Conservation (phyloP, 2,113 vertebrate genomes). For the Ailuropoda melanoleuca region DNA sequence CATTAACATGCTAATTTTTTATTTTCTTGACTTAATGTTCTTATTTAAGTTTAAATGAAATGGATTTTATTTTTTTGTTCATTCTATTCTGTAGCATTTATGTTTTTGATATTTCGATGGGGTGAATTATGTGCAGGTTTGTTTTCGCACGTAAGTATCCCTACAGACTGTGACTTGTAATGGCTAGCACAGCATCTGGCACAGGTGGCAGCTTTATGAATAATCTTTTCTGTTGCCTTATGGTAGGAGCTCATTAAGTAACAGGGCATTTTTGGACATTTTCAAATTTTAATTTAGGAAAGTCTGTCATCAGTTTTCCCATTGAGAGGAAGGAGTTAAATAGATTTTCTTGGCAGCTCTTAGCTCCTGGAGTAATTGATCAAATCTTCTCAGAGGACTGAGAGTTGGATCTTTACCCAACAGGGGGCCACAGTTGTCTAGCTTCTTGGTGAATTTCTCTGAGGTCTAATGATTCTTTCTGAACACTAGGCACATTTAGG, state of each 20-base stretch:
- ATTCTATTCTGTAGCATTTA: neutral
- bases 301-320: neutral
- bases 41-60: slow-evolving; percentile 6
- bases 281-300: slow-evolving; percentile 2
- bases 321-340: slow-evolving; percentile 36
- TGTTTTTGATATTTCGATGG: neutral
- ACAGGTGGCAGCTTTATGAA: neutral
- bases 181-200: neutral
- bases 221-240: neutral
- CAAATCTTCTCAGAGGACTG: slow-evolving; percentile 40
- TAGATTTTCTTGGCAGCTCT: slow-evolving; percentile 47
- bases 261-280: neutral
- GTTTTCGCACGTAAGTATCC: neutral
- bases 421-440: slow-evolving; percentile 40
- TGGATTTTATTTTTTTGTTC: neutral
- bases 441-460: slow-evolving; percentile 42
- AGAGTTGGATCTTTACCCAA: slow-evolving; percentile 19
- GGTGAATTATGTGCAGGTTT: neutral
- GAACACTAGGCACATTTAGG: slow-evolving; percentile 9
- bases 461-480: slow-evolving; percentile 50
- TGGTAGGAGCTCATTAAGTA: neutral
- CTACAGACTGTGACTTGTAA: neutral
- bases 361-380: slow-evolving; percentile 60
- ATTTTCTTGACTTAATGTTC: neutral
- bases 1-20: neutral